Conservation (phyloP, 2,888 invertebrate genomes). For the Cybosia mesomella region DNA sequence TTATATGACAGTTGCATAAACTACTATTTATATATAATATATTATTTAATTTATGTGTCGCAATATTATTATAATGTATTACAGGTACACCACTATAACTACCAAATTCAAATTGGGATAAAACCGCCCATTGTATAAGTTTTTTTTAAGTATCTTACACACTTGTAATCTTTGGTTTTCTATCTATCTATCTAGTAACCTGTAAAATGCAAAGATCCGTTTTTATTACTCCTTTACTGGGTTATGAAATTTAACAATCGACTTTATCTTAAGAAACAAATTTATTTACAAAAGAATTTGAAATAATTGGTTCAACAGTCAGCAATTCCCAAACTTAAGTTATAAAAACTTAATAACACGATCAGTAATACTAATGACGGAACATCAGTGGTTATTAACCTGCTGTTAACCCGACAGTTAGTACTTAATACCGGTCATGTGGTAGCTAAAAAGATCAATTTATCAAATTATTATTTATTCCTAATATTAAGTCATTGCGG, state of each 20-base stretch:
- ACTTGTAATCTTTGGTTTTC: too few species aligned
- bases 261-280: neutral
- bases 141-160: too few species aligned
- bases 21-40: too few species aligned
- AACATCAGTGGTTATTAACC: constrained; percentile 39
- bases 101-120: too few species aligned
- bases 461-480: constrained; percentile 11
- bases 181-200: too few species aligned
- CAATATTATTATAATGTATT: too few species aligned
- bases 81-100: too few species aligned
- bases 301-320: neutral
- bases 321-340: constrained; percentile 3
- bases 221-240: too few species aligned
- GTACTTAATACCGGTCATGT: constrained; percentile 11
- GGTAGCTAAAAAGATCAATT: constrained; percentile 16
- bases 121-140: too few species aligned
- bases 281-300: neutral
- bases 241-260: neutral
- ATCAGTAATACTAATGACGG: constrained; percentile 33
- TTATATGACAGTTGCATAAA: too few species aligned
- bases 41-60: too few species aligned
- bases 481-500: neutral
- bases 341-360: constrained; percentile 32
- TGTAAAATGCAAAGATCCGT: too few species aligned
- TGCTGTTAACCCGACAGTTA: constrained; percentile 26